Evolutionary conservation across 2,113 vertebrate genomes (phyloP).

Genomic region (Aleadryas rufinucha): DNA sequence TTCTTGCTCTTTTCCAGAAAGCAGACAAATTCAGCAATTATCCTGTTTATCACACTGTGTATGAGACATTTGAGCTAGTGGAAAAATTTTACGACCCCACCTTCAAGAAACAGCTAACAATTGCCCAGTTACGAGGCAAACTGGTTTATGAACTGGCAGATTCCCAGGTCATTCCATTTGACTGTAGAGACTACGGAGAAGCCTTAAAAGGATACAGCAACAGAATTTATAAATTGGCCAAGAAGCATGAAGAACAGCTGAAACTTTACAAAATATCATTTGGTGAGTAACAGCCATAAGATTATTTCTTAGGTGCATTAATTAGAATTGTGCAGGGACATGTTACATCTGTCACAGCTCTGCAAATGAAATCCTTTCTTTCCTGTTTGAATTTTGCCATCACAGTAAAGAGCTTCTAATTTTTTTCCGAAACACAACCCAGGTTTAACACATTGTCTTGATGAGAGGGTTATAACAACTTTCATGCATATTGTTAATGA

Average conservation of each 20-base stretch:
- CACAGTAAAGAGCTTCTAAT: background rate
- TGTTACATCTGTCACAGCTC: background rate
- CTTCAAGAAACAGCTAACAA: constrained; percentile 82
- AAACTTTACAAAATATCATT: constrained; percentile 78
- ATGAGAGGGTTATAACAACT: background rate
- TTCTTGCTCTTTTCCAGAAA: constrained; percentile 74
- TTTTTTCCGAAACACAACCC: background rate
- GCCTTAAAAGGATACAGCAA: constrained; percentile 79
- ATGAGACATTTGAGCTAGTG: constrained; percentile 94
- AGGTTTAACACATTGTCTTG: background rate
- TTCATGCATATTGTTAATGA: background rate
- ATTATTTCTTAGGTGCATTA: background rate
- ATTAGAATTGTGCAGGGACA: background rate
- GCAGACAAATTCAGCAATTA: constrained; percentile 90
- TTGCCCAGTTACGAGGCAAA: constrained; percentile 85
- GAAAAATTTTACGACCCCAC: constrained; percentile 88
- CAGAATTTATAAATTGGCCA: constrained; percentile 77
- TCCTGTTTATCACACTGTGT: constrained; percentile 91
- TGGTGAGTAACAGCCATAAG: constrained; percentile 75
- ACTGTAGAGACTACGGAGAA: constrained; percentile 82
- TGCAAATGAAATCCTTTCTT: background rate
- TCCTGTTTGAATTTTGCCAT: background rate
- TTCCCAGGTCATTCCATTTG: constrained; percentile 83
- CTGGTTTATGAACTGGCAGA: constrained; percentile 86
- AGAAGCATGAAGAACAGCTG: constrained; percentile 71